Conservation (phyloP, 2,888 invertebrate genomes). For the Microplitis manilae region DNA sequence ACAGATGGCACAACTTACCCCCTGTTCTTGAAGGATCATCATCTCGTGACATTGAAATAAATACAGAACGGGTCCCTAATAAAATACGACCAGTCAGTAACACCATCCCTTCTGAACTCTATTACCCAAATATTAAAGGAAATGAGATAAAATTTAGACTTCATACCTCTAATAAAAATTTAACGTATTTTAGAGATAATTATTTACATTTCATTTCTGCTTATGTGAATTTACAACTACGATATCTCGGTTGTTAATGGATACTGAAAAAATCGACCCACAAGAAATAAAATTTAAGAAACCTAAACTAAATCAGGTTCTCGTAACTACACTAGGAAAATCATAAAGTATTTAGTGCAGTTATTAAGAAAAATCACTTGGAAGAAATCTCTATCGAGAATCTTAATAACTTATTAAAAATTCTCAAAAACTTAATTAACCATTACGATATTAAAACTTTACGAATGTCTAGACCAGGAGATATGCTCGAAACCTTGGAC, state of each 20-base stretch:
- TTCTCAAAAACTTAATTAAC: not conserved
- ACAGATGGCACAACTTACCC: no score
- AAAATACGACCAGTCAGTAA: not conserved
- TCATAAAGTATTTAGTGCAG: conserved; percentile 25
- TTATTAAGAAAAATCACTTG: conserved; percentile 27
- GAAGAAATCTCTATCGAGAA: conserved; percentile 12
- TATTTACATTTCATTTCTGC: not conserved
- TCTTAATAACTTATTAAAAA: not conserved
- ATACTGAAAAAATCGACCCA: conserved; percentile 27
- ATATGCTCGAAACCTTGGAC: not conserved
- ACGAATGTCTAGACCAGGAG: not conserved
- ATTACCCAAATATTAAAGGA: not conserved
- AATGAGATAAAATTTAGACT: not conserved
- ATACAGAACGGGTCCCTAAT: no score
- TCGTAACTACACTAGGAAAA: conserved; percentile 1
- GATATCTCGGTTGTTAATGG: conserved; percentile 19
- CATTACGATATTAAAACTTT: not conserved
- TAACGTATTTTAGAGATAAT: conserved; percentile 24
- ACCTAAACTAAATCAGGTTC: conserved; percentile 27
- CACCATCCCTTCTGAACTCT: not conserved
- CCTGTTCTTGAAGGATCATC: no score
- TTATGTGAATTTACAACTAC: not conserved
- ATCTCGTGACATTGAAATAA: no score
- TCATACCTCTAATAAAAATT: conserved; percentile 17
- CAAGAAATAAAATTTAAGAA: conserved; percentile 31